Conservation (phyloP, 2,888 invertebrate genomes). For the Pseudolycoriella hygida region DNA sequence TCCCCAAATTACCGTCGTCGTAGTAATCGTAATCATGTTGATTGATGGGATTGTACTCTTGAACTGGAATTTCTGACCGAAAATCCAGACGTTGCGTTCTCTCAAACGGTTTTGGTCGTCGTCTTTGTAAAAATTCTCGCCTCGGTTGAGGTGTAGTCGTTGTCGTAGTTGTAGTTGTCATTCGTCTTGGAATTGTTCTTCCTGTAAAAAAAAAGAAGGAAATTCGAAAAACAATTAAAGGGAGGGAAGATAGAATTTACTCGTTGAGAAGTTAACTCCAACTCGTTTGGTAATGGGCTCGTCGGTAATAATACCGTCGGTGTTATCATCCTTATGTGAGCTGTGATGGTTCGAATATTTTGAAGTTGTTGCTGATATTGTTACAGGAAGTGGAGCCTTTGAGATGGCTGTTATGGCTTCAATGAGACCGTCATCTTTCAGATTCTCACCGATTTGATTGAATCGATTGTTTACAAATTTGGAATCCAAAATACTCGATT, state of each 20-base stretch:
- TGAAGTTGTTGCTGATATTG: conserved; percentile 3
- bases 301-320: background rate
- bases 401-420: conserved; percentile 16
- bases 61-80: conserved; percentile 12
- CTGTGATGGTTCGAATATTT: background rate
- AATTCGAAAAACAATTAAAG: conserved; percentile 9
- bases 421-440: conserved; percentile 10
- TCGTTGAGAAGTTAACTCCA: conserved; percentile 2
- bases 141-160: conserved; percentile 18
- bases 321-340: background rate
- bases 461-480: conserved; percentile 16
- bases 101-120: conserved; percentile 16
- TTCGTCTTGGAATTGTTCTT: conserved; percentile 19
- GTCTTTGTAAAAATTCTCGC: conserved; percentile 12
- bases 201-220: background rate
- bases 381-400: conserved; percentile 12
- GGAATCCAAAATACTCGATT: conserved; percentile 24
- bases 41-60: conserved; percentile 23
- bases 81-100: conserved; percentile 17
- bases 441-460: conserved; percentile 21
- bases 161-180: conserved; percentile 21
- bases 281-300: conserved; percentile 7
- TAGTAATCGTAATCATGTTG: conserved; percentile 46
- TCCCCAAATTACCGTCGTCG: conserved; percentile 41
- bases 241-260: conserved; percentile 3